Conservation (phyloP, 2,113 vertebrate species). For the Chaetodon auriga region DNA sequence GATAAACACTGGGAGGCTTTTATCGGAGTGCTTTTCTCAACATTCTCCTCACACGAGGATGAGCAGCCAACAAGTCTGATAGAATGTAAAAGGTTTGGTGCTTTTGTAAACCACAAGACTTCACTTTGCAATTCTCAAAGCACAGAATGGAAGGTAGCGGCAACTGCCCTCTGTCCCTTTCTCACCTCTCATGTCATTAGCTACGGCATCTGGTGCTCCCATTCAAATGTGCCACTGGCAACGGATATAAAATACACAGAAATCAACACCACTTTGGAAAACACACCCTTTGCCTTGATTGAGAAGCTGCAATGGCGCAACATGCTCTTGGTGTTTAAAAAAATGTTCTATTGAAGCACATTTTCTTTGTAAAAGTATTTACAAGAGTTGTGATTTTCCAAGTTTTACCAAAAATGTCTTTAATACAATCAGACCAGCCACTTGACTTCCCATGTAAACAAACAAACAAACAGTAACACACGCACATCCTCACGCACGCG, state of each 20-base stretch:
- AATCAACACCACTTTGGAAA: conserved; percentile 7
- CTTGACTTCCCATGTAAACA: background rate
- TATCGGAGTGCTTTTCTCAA: conserved; percentile 74
- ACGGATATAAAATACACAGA: background rate
- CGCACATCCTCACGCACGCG: background rate
- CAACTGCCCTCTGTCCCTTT: conserved; percentile 13
- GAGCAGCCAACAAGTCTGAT: conserved; percentile 63
- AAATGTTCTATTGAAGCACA: background rate
- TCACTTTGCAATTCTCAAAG: conserved; percentile 37
- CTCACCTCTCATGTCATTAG: conserved; percentile 19
- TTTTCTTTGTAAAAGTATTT: background rate
- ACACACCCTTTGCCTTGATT: background rate
- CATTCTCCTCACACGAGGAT: conserved; percentile 70
- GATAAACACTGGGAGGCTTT: conserved; percentile 78
- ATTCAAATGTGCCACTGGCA: background rate
- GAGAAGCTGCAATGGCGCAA: background rate
- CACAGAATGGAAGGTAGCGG: conserved; percentile 11
- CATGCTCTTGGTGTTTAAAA: background rate
- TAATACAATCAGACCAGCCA: background rate
- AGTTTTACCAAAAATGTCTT: background rate
- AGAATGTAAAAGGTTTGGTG: conserved; percentile 58
- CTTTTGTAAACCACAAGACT: conserved; percentile 27
- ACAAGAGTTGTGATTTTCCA: conserved; percentile 5
- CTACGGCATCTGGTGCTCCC: background rate
- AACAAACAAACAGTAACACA: conserved; percentile 2